phyloP scores from a whole-genome alignment of 2,888 invertebrate species.

The Ectemnius lituratus region DNA sequence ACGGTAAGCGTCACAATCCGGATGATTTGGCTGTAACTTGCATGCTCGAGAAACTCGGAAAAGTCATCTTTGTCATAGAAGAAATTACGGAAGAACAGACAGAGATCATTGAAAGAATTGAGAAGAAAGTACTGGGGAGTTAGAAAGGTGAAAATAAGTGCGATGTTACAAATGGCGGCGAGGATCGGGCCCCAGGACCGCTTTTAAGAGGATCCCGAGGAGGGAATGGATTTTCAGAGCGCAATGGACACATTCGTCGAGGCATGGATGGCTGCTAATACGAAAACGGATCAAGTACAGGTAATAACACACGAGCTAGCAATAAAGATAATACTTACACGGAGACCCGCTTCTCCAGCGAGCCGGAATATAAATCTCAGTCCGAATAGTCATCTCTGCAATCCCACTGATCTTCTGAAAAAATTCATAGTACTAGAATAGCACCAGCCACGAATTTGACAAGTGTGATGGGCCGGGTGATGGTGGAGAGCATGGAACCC shows the following conservation, averaged over 20 bases:
- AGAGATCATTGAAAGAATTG: conserved; percentile 30
- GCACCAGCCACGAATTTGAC: conserved; percentile 7
- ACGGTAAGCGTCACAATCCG: too few species aligned
- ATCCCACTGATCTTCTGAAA: background rate
- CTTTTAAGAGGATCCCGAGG: conserved; percentile 53
- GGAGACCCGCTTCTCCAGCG: background rate
- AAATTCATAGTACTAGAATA: too few species aligned
- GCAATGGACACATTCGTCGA: conserved; percentile 99
- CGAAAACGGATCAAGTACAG: conserved; percentile 80
- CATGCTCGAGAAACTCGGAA: too few species aligned
- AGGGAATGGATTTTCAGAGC: conserved; percentile 96
- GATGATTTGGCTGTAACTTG: too few species aligned
- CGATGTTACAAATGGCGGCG: conserved; percentile 60
- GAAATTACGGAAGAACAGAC: too few species aligned
- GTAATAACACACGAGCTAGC: conserved; percentile 52
- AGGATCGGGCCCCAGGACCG: conserved; percentile 60
- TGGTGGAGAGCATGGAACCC: conserved; percentile 53
- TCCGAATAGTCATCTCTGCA: conserved; percentile 28
- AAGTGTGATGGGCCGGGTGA: conserved; percentile 27
- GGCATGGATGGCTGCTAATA: conserved; percentile 96
- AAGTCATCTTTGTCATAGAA: too few species aligned
- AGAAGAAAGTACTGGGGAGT: background rate
- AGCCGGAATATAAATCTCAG: conserved; percentile 3
- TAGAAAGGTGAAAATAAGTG: conserved; percentile 37
- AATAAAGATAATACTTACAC: background rate